phyloP scores from a whole-genome alignment of 2,113 vertebrate species.

The Bolborhynchus lineola region DNA sequence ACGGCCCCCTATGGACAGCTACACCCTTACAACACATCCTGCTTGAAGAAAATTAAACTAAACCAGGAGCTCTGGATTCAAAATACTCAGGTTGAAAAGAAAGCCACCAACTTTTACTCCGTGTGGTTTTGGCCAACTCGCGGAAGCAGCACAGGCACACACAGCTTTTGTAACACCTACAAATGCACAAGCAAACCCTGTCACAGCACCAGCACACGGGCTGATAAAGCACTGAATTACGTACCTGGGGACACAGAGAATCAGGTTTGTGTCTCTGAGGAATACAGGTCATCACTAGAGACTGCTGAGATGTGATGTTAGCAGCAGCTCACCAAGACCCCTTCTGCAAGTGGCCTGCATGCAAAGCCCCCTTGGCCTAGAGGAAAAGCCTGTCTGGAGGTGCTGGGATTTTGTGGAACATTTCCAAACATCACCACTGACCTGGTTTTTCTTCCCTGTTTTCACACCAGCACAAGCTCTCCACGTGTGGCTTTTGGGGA shows the following conservation, averaged over 20 bases:
- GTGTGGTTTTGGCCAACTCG: rapidly evolving
- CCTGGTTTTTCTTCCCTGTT: background rate
- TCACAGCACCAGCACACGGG: background rate
- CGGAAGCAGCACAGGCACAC: background rate
- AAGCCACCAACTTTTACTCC: rapidly evolving
- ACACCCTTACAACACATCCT: background rate
- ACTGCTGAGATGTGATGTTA: background rate
- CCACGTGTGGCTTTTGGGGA: background rate
- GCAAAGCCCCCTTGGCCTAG: background rate
- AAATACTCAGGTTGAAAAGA: background rate
- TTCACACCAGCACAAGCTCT: background rate
- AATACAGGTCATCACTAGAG: background rate
- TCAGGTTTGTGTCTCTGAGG: background rate
- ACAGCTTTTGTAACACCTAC: background rate
- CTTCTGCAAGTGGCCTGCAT: no score
- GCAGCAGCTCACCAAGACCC: background rate
- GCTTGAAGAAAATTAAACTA: background rate
- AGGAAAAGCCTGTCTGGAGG: rapidly evolving
- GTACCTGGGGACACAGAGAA: background rate
- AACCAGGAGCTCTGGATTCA: background rate
- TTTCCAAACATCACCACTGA: background rate
- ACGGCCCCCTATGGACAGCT: background rate
- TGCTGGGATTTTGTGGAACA: background rate
- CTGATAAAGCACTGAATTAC: background rate
- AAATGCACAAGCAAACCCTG: background rate